Evolutionary conservation across 2,797 vertebrate species (phyloP).

Genomic region (Helicolenus hilgendorfi): DNA sequence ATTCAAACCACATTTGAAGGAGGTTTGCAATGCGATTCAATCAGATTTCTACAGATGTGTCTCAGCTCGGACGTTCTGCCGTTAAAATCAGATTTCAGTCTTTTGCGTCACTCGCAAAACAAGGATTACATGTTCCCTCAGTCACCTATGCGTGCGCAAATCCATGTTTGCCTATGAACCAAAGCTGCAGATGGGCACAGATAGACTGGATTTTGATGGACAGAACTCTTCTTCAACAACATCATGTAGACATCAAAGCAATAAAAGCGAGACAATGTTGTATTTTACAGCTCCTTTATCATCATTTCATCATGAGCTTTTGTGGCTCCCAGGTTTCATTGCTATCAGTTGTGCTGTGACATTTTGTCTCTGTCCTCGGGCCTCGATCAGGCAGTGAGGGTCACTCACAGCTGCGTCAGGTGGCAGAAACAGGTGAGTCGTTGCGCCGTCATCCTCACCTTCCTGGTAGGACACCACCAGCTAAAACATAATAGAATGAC

Average conservation of each 20-base stretch:
- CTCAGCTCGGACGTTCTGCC: neutral
- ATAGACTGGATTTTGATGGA: neutral
- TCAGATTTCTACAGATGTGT: neutral
- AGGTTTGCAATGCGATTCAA: neutral
- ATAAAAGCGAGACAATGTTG: neutral
- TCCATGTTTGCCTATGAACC: too few relatives aligned
- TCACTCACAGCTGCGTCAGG: conserved; percentile 64
- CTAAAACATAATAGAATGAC: conserved; percentile 65
- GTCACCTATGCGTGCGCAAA: too few relatives aligned
- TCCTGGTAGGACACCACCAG: conserved; percentile 78
- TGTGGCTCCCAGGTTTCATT: conserved; percentile 19
- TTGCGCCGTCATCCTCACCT: conserved; percentile 76
- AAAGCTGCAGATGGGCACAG: too few relatives aligned
- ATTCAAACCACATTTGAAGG: neutral
- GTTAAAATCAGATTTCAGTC: neutral
- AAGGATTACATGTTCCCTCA: neutral
- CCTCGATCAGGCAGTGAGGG: conserved; percentile 40
- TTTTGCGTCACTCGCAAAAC: neutral
- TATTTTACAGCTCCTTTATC: neutral
- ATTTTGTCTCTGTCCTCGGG: conserved; percentile 45
- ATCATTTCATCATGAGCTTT: neutral
- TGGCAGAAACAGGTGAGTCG: conserved; percentile 54
- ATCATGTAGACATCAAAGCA: neutral
- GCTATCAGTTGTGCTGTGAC: conserved; percentile 32
- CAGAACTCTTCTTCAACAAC: neutral